Conservation (phyloP, 1,140 invertebrate genomes). For the Callitettix versicolor region DNA sequence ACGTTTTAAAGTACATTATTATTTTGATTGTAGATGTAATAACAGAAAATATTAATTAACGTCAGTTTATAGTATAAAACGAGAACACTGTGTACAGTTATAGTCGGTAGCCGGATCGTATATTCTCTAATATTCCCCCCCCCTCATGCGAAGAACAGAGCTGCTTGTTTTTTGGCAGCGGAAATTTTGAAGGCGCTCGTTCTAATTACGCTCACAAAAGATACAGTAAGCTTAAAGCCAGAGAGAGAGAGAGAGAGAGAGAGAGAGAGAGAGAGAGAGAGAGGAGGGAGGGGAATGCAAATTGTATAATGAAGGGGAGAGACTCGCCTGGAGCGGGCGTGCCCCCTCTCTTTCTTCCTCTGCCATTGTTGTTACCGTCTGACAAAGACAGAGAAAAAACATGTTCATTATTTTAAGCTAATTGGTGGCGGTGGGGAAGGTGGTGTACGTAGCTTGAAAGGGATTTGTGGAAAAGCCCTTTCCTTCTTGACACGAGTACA, state of each 20-base stretch:
- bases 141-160: too few species aligned
- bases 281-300: conserved; percentile 12
- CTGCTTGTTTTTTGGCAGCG: neutral
- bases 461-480: neutral
- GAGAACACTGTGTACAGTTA: too few species aligned
- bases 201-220: neutral
- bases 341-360: too few species aligned
- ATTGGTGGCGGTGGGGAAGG: conserved; percentile 31
- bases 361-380: too few species aligned
- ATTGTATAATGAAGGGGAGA: neutral
- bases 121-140: too few species aligned
- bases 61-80: too few species aligned
- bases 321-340: too few species aligned
- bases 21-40: too few species aligned
- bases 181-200: neutral
- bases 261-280: conserved; percentile 21
- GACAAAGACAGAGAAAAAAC: conserved; percentile 24
- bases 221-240: conserved; percentile 6
- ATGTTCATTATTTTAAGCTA: conserved; percentile 43
- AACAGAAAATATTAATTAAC: too few species aligned
- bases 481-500: neutral
- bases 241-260: conserved; percentile 14
- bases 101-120: too few species aligned
- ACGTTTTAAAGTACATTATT: too few species aligned
- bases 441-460: neutral